Conservation (phyloP, 2,888 invertebrate genomes). For the Mayetiola destructor region DNA sequence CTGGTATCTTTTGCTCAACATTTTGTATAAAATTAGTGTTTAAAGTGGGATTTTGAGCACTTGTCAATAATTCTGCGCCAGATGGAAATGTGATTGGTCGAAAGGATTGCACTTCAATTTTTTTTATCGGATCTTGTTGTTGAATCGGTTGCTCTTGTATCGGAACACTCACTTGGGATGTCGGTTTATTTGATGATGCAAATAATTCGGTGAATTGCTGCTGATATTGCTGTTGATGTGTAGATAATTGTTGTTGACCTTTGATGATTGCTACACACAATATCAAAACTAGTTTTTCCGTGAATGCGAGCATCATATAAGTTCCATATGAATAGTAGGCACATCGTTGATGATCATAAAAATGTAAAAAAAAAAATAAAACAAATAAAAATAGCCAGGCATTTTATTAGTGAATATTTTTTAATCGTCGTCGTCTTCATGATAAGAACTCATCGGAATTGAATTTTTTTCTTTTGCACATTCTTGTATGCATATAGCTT, state of each 20-base stretch:
- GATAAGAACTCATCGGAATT: no score
- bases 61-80: neutral
- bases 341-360: no score
- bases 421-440: no score
- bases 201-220: neutral
- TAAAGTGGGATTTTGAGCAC: neutral
- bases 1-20: neutral
- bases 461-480: no score
- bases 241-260: constrained; percentile 1
- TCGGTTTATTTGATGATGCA: neutral
- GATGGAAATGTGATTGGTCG: neutral
- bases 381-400: no score
- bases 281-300: constrained; percentile 7
- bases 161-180: neutral
- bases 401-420: no score
- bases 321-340: no score
- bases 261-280: neutral
- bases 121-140: neutral
- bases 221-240: neutral
- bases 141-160: no score
- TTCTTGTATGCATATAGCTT: no score
- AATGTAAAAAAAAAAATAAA: no score
- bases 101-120: neutral
- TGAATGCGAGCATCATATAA: no score
- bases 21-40: neutral